Evolutionary conservation across 1,140 invertebrate genomes (phyloP).

Genomic region (Stenopsyche tienmushanensis): DNA sequence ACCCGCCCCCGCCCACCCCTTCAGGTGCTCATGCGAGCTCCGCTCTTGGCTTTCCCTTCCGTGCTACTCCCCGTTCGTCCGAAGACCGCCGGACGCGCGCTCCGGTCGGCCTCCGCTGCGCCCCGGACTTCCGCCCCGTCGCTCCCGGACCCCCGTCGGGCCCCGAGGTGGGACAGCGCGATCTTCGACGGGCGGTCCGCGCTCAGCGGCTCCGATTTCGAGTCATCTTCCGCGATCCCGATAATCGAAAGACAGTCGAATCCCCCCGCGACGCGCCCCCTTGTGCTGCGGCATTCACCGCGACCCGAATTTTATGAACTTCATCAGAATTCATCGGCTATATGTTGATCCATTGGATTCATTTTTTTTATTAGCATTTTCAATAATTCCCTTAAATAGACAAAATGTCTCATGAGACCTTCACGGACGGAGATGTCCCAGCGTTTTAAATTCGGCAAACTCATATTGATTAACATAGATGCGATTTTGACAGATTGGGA

Average conservation of each 20-base stretch:
- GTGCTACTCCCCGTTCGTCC: background rate
- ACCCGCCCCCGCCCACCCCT: background rate
- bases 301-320: too few relatives aligned
- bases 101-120: background rate
- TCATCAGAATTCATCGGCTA: too few relatives aligned
- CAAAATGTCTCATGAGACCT: too few relatives aligned
- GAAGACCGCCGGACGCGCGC: background rate
- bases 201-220: background rate
- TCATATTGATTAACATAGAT: too few relatives aligned
- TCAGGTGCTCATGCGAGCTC: background rate
- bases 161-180: background rate
- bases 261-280: too few relatives aligned
- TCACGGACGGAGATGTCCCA: too few relatives aligned
- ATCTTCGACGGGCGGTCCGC: background rate
- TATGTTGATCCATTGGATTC: too few relatives aligned
- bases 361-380: too few relatives aligned
- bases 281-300: too few relatives aligned
- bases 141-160: background rate
- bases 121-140: background rate
- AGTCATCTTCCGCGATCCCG: background rate
- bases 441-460: too few relatives aligned
- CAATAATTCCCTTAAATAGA: too few relatives aligned
- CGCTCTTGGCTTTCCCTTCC: background rate
- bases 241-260: background rate
- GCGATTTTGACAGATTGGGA: too few relatives aligned